A percentile compares a stretch with the other conserved stretches of the same genome.
phyloP scores from a whole-genome alignment of 2,113 vertebrate genomes.

The Poecile atricapillus region DNA sequence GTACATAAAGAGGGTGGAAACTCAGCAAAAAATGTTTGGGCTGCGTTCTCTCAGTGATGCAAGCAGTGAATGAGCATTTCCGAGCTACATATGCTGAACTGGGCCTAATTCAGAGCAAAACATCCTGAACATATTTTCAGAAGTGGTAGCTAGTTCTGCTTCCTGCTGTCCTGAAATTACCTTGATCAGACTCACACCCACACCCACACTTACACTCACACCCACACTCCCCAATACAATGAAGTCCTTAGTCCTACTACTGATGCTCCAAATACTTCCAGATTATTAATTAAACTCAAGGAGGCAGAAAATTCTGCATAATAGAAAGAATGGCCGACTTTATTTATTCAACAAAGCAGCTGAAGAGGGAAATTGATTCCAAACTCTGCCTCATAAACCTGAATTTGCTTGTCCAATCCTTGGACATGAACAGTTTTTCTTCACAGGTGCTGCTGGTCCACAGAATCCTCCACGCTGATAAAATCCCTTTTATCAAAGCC shows the following conservation, averaged over 20 bases:
- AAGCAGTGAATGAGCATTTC: background rate
- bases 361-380: accelerated
- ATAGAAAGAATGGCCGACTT: background rate
- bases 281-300: background rate
- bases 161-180: background rate
- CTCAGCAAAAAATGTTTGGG: background rate
- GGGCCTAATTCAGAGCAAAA: background rate
- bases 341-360: background rate
- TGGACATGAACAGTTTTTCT: background rate
- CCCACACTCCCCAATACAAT: accelerated
- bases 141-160: background rate
- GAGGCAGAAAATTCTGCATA: background rate
- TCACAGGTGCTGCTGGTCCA: background rate
- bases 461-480: background rate
- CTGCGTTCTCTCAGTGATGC: background rate
- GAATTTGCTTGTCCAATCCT: background rate
- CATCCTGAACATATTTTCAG: background rate
- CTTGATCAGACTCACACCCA: background rate
- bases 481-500: background rate
- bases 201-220: accelerated
- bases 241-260: background rate
- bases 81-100: background rate
- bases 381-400: background rate
- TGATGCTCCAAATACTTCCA: background rate
- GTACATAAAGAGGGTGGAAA: background rate